Evolutionary conservation across 1,140 invertebrate genomes (phyloP).

Genomic region (Drosophila chauvacae): DNA sequence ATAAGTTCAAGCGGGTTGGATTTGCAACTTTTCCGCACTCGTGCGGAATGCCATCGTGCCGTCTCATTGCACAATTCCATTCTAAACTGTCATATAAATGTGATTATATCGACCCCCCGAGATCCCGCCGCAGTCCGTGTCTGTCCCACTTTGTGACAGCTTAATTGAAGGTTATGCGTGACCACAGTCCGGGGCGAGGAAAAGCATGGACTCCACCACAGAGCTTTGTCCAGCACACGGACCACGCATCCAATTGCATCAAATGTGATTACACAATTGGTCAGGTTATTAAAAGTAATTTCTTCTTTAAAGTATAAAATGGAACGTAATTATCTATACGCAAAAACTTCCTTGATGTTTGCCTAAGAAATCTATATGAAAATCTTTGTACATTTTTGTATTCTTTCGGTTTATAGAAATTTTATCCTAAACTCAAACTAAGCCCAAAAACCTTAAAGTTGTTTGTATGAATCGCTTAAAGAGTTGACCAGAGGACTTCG

Average conservation of each 20-base stretch:
- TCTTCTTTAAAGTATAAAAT: background rate
- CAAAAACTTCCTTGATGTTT: background rate
- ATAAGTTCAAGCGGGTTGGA: conserved; percentile 21
- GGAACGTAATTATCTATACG: background rate
- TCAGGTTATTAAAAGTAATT: conserved; percentile 21
- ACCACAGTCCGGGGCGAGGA: conserved; percentile 20
- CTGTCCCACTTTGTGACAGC: conserved; percentile 51
- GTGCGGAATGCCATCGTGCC: conserved; percentile 15
- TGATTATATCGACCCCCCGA: conserved; percentile 38
- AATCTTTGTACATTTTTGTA: background rate
- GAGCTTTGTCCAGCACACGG: conserved; percentile 21
- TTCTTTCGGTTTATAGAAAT: background rate
- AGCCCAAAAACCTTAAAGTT: background rate
- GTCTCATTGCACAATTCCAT: conserved; percentile 39
- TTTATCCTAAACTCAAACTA: background rate
- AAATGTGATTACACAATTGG: conserved; percentile 51
- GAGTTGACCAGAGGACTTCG: background rate
- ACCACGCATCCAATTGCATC: conserved; percentile 42
- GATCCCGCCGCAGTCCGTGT: background rate
- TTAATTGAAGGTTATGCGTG: conserved; percentile 68
- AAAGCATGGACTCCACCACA: conserved; percentile 8
- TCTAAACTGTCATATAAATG: conserved; percentile 46
- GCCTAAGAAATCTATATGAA: background rate
- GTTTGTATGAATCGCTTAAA: background rate
- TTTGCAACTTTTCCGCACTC: conserved; percentile 19